phyloP scores from a whole-genome alignment of 2,888 invertebrate species.

The Portevinia maculata region DNA sequence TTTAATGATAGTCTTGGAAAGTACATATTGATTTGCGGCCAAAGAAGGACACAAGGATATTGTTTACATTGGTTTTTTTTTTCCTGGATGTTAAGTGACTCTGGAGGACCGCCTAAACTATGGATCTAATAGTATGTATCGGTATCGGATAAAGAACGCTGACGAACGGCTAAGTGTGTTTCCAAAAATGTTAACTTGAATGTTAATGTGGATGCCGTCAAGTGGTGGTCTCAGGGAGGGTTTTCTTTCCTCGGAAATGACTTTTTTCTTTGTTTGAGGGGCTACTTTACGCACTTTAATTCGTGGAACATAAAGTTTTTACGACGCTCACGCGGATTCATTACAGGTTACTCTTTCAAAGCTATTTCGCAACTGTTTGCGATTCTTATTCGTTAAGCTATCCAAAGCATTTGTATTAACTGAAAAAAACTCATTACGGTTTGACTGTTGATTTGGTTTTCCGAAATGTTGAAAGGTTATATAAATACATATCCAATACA shows the following conservation, averaged over 20 bases:
- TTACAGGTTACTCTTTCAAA: not conserved
- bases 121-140: conserved; percentile 11
- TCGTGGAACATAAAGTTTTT: conserved; percentile 3
- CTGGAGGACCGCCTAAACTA: conserved; percentile 54
- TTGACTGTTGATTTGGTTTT: too few species aligned
- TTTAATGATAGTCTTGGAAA: conserved; percentile 63
- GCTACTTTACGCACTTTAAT: conserved; percentile 1
- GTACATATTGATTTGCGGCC: conserved; percentile 65
- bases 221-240: conserved; percentile 22
- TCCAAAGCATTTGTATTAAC: too few species aligned
- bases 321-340: not conserved
- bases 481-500: too few species aligned
- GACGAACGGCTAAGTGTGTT: conserved; percentile 34
- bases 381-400: not conserved
- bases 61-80: conserved; percentile 37
- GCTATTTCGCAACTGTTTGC: conserved; percentile 1
- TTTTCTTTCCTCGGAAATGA: not conserved
- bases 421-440: too few species aligned
- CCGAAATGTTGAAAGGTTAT: too few species aligned
- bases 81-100: conserved; percentile 54
- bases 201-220: conserved; percentile 49
- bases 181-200: conserved; percentile 60
- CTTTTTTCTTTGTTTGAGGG: not conserved
- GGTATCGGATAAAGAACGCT: conserved; percentile 52
- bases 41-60: conserved; percentile 35